A percentile compares a stretch with the other conserved stretches of the same genome.
Conservation (phyloP, 2,888 invertebrate species). For the Nemurella pictetii region DNA sequence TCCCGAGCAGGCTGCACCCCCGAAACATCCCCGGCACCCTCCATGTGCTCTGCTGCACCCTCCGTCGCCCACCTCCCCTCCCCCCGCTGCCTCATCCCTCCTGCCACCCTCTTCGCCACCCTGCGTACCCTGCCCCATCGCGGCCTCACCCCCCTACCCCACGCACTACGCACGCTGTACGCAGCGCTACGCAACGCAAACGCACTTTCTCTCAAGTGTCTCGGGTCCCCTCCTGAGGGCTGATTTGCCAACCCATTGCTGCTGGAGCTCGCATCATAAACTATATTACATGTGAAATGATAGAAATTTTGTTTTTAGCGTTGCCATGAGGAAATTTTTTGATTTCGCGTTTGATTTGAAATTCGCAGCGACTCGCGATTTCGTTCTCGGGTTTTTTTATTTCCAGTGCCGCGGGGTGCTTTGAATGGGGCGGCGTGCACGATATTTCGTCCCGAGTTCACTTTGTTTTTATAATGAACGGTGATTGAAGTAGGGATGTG, state of each 20-base stretch:
- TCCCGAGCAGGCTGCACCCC: conserved; percentile 47
- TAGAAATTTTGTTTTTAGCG: neutral
- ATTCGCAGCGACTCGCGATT: neutral
- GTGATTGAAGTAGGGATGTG: neutral
- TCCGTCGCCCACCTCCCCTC: conserved; percentile 48
- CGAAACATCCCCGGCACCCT: conserved; percentile 34
- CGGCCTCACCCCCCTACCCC: neutral
- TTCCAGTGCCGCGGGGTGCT: neutral
- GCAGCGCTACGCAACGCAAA: conserved; percentile 26
- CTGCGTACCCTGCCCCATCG: conserved; percentile 5
- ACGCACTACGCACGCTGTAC: conserved; percentile 38
- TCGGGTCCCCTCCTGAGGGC: conserved; percentile 39
- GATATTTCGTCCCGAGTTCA: neutral
- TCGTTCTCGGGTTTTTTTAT: neutral
- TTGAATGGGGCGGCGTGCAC: too few species aligned
- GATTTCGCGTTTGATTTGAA: neutral
- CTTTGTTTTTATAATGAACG: neutral
- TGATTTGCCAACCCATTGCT: neutral
- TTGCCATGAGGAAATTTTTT: conserved; percentile 12
- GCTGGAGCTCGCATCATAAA: neutral
- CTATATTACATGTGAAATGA: neutral
- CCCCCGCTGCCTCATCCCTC: too few species aligned
- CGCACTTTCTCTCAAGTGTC: conserved; percentile 38
- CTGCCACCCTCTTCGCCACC: conserved; percentile 42
- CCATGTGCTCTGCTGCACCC: conserved; percentile 41